Evolutionary conservation across 2,888 invertebrate genomes (phyloP).

Genomic region (Tetrapedia diversipes): DNA sequence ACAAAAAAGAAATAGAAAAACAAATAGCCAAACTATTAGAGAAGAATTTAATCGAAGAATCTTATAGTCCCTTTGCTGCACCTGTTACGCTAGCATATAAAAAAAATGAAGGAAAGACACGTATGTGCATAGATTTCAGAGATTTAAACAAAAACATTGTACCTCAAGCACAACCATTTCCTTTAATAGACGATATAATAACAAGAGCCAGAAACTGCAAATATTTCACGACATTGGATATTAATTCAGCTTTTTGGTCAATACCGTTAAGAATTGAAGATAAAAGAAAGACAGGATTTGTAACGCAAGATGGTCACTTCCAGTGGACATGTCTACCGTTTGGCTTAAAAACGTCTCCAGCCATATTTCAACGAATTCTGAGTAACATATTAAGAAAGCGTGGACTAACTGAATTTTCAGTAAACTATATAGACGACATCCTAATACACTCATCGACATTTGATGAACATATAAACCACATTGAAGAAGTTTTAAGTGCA

Average conservation of each 20-base stretch:
- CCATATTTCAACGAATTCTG: constrained; percentile 36
- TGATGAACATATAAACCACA: constrained; percentile 33
- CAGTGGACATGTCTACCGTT: neutral
- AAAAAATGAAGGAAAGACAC: neutral
- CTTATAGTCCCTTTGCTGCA: no score
- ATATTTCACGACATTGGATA: neutral
- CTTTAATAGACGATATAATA: neutral
- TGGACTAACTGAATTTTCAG: constrained; percentile 11
- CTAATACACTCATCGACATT: constrained; percentile 27
- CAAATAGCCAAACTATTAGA: no score
- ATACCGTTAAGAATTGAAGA: constrained; percentile 48
- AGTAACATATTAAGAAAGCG: no score
- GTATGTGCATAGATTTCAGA: no score
- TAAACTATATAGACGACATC: constrained; percentile 69
- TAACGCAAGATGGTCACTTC: no score
- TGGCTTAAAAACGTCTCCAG: neutral
- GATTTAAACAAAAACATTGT: no score
- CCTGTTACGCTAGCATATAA: no score
- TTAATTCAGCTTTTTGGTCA: constrained; percentile 12
- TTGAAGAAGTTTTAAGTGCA: constrained; percentile 33
- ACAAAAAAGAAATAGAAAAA: no score
- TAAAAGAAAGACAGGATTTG: constrained; percentile 38
- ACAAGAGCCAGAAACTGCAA: no score
- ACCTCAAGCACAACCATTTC: no score
- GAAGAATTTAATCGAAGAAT: no score